Percentiles rank a stretch among this genome's conserved stretches.
phyloP scores from a whole-genome alignment of 2,888 invertebrate genomes.

The Eueremaeus valkanovi region DNA sequence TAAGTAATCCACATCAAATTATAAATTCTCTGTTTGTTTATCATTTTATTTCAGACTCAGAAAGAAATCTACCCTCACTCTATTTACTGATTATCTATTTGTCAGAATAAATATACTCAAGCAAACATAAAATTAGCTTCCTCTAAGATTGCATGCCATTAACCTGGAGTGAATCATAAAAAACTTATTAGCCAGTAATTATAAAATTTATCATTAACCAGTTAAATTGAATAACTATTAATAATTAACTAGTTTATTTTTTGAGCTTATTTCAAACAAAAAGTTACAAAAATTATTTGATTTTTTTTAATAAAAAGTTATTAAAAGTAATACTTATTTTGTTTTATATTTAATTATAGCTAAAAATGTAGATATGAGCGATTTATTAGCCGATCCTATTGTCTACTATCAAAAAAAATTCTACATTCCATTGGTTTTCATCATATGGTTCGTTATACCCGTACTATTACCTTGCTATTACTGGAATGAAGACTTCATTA shows the following conservation, averaged over 20 bases:
- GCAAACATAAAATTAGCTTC: no score
- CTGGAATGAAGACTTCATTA: constrained; percentile 74
- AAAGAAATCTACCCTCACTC: no score
- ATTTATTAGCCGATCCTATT: constrained; percentile 55
- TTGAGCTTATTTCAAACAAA: no score
- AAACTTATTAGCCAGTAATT: no score
- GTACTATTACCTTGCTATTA: constrained; percentile 67
- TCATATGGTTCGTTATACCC: constrained; percentile 55
- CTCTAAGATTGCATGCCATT: no score
- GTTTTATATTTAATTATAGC: not conserved
- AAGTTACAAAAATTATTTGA: not conserved
- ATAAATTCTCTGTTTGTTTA: no score
- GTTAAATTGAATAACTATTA: not conserved
- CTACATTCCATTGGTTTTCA: constrained; percentile 53
- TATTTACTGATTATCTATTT: no score
- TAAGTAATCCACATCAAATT: no score
- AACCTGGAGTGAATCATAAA: no score
- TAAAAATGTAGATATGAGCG: constrained; percentile 54
- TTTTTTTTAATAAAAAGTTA: not conserved
- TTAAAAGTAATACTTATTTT: not conserved
- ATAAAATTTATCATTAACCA: no score
- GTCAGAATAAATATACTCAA: no score
- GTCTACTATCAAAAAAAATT: constrained; percentile 55
- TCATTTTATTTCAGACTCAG: no score
- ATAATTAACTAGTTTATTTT: not conserved